Conservation (phyloP, 2,797 vertebrate species). For the Molossus alvarezi region DNA sequence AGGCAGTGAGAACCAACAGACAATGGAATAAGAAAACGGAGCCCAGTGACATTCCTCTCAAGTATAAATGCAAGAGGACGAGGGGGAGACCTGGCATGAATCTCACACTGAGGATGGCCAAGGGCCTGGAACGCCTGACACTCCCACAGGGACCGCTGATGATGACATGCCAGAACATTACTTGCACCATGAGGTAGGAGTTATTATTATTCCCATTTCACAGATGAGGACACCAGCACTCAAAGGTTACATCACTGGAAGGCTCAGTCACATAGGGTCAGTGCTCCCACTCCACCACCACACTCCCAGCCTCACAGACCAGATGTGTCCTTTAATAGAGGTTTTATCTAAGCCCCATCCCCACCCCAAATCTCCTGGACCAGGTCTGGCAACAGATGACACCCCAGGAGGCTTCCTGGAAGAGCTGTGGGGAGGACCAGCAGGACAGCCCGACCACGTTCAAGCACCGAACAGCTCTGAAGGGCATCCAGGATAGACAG, state of each 20-base stretch:
- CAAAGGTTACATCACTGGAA: not conserved
- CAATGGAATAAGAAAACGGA: not conserved
- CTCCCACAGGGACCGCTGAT: not conserved
- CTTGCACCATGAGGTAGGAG: not conserved
- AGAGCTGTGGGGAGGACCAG: not conserved
- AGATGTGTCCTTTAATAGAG: not conserved
- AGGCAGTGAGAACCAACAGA: not conserved
- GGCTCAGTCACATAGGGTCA: not conserved
- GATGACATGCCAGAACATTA: not conserved
- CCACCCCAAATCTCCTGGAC: not conserved
- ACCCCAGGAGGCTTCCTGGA: not conserved
- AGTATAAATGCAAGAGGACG: not conserved
- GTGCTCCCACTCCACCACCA: not conserved
- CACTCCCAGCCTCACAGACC: not conserved
- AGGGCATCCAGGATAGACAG: not conserved
- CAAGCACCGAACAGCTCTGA: not conserved
- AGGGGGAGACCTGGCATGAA: not conserved
- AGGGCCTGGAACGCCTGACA: not conserved
- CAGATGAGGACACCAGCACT: conserved; percentile 12
- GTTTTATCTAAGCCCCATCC: not conserved
- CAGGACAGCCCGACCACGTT: not conserved
- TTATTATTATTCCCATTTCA: not conserved
- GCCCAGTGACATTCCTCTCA: not conserved
- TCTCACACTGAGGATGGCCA: not conserved
- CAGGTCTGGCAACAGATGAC: not conserved